Base-by-base conservation (phyloP, 1,140 invertebrate genomes). In the Drosophila simulans region DNA sequence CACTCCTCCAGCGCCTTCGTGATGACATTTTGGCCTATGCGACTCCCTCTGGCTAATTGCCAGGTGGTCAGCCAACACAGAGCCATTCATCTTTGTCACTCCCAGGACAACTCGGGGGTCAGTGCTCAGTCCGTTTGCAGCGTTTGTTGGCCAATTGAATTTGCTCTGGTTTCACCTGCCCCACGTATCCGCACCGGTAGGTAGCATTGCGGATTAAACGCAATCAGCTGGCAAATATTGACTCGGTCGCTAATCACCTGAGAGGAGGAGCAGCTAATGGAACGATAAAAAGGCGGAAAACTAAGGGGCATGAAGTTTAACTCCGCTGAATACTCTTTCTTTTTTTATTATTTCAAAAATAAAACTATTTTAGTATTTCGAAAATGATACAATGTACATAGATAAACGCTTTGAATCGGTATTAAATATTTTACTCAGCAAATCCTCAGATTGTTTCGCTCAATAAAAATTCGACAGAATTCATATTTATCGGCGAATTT, bases 21-120 rank as follows among this genome's bases (percentile, higher is more conserved):
- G 63, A 51, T 85, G 77, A 85, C 77, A 80, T 69, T 76, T 84
- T 40, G 73, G 75, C 63, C 80, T 57, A 55, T 52, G n/a, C 52
- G 58, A 68, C 80, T 58, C 65, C 20, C 40, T 45, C 34, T 68
- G 65, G 64, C 71, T 79, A 81, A 84, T 84, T 84, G 77, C 66
- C 63, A 53, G 68, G 71, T 81, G 49, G 48, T 42, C 59, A 43
- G 45, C 57, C 70, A 66, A 60, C 39, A 60, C 39, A 63, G 49
- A 66, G 53, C 45, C 78, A 88, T 88, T 88, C 72, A 76, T 88
- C 84, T 83, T 70, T 88, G 83, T 88, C 84, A 86, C 31, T 40
- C 17, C 60, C 39, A 25, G 48, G 39, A 48, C n/a, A n/a, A n/a
- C 22, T 46, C 17, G 13, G 15, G 15, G 62, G 62, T 59, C 42